Evolutionary conservation across 2,113 vertebrate species (phyloP).

Genomic region (Erpornis zantholeuca): DNA sequence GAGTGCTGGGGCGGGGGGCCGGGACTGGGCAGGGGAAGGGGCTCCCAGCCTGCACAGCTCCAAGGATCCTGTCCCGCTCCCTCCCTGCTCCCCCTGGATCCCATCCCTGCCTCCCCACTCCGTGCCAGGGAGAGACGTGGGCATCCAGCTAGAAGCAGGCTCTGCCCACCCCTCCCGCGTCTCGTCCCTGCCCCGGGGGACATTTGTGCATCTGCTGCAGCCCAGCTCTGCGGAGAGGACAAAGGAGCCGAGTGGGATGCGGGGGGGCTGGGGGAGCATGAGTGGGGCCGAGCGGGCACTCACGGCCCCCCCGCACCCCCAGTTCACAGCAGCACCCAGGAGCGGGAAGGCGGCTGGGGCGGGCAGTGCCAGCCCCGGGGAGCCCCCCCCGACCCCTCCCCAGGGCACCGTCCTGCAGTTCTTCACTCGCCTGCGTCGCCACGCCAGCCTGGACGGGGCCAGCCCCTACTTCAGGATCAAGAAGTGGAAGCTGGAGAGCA

Average conservation of each 20-base stretch:
- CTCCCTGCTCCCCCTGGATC: background rate
- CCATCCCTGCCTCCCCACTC: background rate
- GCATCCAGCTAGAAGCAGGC: background rate
- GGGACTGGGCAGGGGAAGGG: background rate
- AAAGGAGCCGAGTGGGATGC: background rate
- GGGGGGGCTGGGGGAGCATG: background rate
- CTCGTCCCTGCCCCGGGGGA: background rate
- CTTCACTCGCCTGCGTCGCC: slow-evolving; percentile 89
- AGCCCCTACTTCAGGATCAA: slow-evolving; percentile 97
- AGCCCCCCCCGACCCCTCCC: slow-evolving; percentile 19
- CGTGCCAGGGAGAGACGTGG: background rate
- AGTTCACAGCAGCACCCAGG: slow-evolving; percentile 74
- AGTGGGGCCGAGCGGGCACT: background rate
- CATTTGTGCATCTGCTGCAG: background rate
- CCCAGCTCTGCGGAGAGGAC: background rate
- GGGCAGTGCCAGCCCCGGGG: background rate
- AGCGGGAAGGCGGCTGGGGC: slow-evolving; percentile 42
- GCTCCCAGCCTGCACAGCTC: background rate
- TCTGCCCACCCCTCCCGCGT: background rate
- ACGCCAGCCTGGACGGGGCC: slow-evolving; percentile 91
- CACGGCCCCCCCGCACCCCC: background rate
- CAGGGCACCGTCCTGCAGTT: slow-evolving; percentile 87
- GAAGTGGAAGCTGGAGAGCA: slow-evolving; percentile 94
- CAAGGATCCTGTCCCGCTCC: background rate
- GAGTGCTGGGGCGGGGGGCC: background rate